phyloP scores from a whole-genome alignment of 2,888 invertebrate genomes.

The Ceramica pisi region DNA sequence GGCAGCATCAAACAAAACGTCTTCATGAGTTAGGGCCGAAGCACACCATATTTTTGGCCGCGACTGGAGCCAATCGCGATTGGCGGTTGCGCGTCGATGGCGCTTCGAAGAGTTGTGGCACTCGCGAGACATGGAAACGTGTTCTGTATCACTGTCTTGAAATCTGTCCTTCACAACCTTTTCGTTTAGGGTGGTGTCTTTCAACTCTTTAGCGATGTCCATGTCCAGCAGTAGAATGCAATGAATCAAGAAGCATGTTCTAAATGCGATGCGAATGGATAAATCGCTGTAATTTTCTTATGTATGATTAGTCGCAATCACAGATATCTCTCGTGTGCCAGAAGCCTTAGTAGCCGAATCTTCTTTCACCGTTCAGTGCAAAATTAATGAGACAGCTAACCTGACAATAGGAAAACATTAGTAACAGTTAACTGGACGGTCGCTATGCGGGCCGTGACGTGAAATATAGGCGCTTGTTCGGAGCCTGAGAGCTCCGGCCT shows the following conservation, averaged over 20 bases:
- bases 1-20: slow-evolving; percentile 62
- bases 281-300: background rate
- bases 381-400: slow-evolving; percentile 79
- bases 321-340: background rate
- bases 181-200: background rate
- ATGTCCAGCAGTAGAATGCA: too few species aligned
- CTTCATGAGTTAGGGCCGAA: slow-evolving; percentile 49
- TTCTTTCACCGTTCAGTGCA: slow-evolving; percentile 69
- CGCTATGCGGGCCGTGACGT: slow-evolving; percentile 62
- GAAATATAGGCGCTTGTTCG: slow-evolving; percentile 44
- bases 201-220: background rate
- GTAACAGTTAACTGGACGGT: slow-evolving; percentile 74
- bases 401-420: slow-evolving; percentile 76
- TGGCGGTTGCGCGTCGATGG: background rate
- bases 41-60: slow-evolving; percentile 13
- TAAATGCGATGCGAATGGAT: background rate
- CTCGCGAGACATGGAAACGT: background rate
- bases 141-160: background rate
- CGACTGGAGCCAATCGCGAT: slow-evolving; percentile 2
- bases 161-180: background rate
- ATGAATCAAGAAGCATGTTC: background rate
- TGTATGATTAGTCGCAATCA: background rate
- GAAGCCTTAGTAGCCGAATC: slow-evolving; percentile 41
- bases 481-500: slow-evolving; percentile 8
- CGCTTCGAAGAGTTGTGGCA: background rate